Evolutionary conservation across 1,140 invertebrate genomes (phyloP).

Genomic region (Adoxophyes honmai): DNA sequence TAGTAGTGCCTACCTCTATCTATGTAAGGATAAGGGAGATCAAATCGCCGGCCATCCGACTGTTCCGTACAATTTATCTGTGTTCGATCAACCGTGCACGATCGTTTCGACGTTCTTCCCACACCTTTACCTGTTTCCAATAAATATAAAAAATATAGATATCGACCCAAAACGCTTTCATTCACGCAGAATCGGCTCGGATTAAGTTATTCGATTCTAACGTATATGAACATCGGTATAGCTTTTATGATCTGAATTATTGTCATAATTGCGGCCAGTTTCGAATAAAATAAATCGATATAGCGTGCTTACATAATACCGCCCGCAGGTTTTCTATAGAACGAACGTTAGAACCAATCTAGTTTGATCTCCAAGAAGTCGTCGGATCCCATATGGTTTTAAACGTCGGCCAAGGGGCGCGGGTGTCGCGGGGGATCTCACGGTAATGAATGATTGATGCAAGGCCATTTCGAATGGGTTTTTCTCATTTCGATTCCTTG

Average conservation of each 20-base stretch:
- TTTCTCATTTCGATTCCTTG: constrained; percentile 44
- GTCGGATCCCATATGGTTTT: constrained; percentile 36
- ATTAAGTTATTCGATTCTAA: constrained; percentile 72
- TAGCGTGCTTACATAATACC: constrained; percentile 68
- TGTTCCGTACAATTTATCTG: constrained; percentile 58
- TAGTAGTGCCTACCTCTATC: constrained; percentile 5
- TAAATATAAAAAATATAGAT: constrained; percentile 54
- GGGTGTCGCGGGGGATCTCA: constrained; percentile 30
- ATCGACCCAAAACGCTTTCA: constrained; percentile 48
- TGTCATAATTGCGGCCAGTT: constrained; percentile 73
- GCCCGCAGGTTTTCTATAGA: constrained; percentile 60
- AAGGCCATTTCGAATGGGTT: constrained; percentile 47
- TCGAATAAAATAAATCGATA: constrained; percentile 75
- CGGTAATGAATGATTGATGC: constrained; percentile 48
- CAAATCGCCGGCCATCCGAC: constrained; percentile 25
- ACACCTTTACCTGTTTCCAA: constrained; percentile 59
- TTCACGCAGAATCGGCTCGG: constrained; percentile 42
- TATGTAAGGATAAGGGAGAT: constrained; percentile 23
- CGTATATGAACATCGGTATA: constrained; percentile 62
- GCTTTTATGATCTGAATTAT: constrained; percentile 71
- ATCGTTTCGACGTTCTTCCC: constrained; percentile 62
- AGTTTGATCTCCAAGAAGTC: constrained; percentile 33
- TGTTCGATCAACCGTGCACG: constrained; percentile 50
- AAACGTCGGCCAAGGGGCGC: constrained; percentile 22
- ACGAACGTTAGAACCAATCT: constrained; percentile 39